Percentiles rank a stretch among this genome's conserved stretches.
Conservation (phyloP, 2,797 vertebrate species). For the Macrochelys suwanniensis region DNA sequence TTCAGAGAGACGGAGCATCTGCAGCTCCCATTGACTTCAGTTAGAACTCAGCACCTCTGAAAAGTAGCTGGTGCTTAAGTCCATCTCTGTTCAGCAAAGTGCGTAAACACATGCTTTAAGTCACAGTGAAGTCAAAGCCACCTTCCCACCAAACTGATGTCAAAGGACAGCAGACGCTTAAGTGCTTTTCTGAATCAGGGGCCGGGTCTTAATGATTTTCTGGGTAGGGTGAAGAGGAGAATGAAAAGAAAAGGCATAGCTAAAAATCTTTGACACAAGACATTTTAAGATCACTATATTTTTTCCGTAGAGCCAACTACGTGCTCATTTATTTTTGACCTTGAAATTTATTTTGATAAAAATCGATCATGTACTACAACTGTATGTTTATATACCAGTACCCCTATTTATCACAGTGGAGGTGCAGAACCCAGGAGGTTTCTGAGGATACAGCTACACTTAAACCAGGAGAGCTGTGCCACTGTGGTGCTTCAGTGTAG, state of each 20-base stretch:
- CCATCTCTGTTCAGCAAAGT: not conserved
- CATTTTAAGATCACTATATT: not conserved
- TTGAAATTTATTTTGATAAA: not conserved
- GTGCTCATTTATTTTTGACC: not conserved
- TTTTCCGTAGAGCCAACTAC: not conserved
- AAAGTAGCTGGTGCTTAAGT: not conserved
- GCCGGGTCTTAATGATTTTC: too few relatives aligned
- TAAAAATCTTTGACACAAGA: not conserved
- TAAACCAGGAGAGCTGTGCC: not conserved
- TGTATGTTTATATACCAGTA: not conserved
- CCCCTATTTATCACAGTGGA: not conserved
- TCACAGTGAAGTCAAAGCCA: not conserved
- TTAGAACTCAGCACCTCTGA: not conserved
- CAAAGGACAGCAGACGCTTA: too few relatives aligned
- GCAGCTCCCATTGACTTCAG: not conserved
- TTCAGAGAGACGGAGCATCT: not conserved
- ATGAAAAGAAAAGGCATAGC: not conserved
- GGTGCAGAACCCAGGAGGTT: conserved; percentile 19
- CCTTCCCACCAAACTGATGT: not conserved
- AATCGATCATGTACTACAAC: not conserved
- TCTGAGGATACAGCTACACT: not conserved
- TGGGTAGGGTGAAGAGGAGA: not conserved
- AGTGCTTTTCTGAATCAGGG: not conserved
- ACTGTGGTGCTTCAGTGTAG: not conserved
- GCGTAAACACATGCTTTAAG: too few relatives aligned